Percentiles rank a stretch among this genome's conserved stretches.
Conservation (phyloP, 53 echinoderm and acorn worm genomes). For the Actinopyga echinites region DNA sequence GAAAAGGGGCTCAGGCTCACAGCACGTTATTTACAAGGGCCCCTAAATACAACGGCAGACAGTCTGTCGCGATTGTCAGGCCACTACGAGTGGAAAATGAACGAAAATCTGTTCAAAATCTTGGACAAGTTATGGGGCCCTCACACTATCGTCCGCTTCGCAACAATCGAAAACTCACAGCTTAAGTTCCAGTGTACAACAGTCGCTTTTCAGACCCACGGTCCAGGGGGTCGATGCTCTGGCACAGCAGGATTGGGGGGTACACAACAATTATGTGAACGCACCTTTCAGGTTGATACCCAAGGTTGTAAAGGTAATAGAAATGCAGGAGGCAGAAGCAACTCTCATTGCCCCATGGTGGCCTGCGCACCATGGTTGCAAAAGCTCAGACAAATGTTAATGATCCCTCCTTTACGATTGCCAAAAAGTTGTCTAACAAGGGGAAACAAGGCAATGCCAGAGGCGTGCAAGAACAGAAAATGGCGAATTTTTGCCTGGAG, state of each 20-base stretch:
- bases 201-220: constrained; percentile 38
- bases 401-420: neutral
- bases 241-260: constrained; percentile 33
- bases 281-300: constrained; percentile 3
- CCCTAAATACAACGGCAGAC: constrained; percentile 30
- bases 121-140: constrained; percentile 47
- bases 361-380: neutral
- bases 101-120: constrained; percentile 15
- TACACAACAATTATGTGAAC: constrained; percentile 43
- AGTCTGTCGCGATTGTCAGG: constrained; percentile 25
- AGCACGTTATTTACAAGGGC: constrained; percentile 2
- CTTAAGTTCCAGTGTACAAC: constrained; percentile 51
- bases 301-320: too few relatives aligned
- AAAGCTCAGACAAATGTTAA: neutral
- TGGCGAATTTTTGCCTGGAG: neutral
- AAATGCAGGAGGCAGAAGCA: neutral
- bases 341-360: neutral
- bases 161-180: constrained; percentile 40
- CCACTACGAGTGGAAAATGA: constrained; percentile 44
- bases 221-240: constrained; percentile 29
- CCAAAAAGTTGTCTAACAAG: neutral
- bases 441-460: neutral
- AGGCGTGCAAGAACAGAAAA: neutral
- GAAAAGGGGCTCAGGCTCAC: neutral
- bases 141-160: constrained; percentile 58